Base-by-base conservation (phyloP, 2,113 vertebrate genomes). In the Anser brachyrhynchus region DNA sequence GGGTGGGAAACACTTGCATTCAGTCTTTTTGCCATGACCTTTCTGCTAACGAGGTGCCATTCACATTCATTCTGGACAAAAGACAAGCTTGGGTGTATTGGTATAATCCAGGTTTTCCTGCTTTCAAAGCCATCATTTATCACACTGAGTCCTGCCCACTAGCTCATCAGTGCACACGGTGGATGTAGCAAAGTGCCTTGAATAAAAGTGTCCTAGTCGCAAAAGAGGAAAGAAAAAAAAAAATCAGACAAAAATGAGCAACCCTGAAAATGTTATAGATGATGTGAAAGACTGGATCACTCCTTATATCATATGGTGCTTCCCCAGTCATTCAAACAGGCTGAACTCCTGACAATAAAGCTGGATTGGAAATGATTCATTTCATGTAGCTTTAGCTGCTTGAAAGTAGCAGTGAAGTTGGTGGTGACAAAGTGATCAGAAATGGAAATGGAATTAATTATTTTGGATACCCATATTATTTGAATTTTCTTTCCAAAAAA, bases 351-450 rank as follows among this genome's bases (percentile, higher is more conserved):
- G 41, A 58, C 6, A 70, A 51, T 12, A 69, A 44, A 74, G 11
- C 7, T 57, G 33, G 3, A 44, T 49, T 3, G 0, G 21, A 74
- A 87, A 41, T 0, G 0, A 17, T 65, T 87, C 1, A 20, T 58
- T 14, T 74, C 41, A 19, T 55, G 11, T 62, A 83, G 3, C 31
- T 72, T 61, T 28, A 82, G 10, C 29, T 72, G 7, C 18, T 52
- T 71, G n/a, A 65, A 75, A 65, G 20, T 41, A 74, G 41, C 4
- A 46, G 33, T 69, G 54, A 46, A 33, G 18, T 3, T 78, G 15
- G 2, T 59, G 10, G 5, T 51, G 31, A 59, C 11, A 64, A 78
- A 13, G 1, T 57, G 35, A 74, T n/a, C 16, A 52, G 37, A 79
- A 80, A 51, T 21, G 5, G 20, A 35, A 54, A 83, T 29, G 43